Conservation (phyloP, 2,888 invertebrate genomes). For the Drosophila testacea region DNA sequence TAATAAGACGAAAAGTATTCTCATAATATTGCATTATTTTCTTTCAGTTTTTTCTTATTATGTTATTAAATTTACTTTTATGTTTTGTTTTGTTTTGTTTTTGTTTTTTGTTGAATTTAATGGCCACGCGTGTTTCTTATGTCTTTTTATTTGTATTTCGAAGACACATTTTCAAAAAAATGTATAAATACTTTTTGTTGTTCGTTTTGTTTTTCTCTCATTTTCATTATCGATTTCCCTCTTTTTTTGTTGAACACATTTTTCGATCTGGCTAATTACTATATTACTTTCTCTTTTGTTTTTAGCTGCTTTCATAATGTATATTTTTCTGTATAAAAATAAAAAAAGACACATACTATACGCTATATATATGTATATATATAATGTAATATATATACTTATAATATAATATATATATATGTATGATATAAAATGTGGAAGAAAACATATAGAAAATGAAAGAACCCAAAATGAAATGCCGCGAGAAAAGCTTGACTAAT, state of each 20-base stretch:
- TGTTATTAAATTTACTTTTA: slow-evolving; percentile 37
- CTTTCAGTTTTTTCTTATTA: slow-evolving; percentile 14
- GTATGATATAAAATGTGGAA: slow-evolving; percentile 29
- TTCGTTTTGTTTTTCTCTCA: slow-evolving; percentile 25
- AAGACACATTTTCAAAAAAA: slow-evolving; percentile 48
- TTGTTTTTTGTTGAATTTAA: slow-evolving; percentile 55
- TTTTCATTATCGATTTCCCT: slow-evolving; percentile 8
- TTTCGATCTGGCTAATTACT: slow-evolving; percentile 60
- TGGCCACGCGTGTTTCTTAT: slow-evolving; percentile 63
- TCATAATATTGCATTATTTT: slow-evolving; percentile 55
- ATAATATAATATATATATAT: slow-evolving; percentile 19
- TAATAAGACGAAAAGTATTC: slow-evolving; percentile 48
- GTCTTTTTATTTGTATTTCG: slow-evolving; percentile 24
- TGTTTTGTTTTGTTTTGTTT: slow-evolving; percentile 4
- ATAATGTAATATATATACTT: slow-evolving; percentile 20
- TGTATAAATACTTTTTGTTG: slow-evolving; percentile 50
- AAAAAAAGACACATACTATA: slow-evolving; percentile 49
- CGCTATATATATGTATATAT: slow-evolving; percentile 27
- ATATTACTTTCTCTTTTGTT: slow-evolving; percentile 26
- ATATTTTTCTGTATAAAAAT: slow-evolving; percentile 54
- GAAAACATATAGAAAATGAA: slow-evolving; percentile 13
- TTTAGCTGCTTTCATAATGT: slow-evolving; percentile 43
- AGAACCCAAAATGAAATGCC: slow-evolving; percentile 38
- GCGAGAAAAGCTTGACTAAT: slow-evolving; percentile 61
- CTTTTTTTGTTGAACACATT: slow-evolving; percentile 56